Evolutionary conservation across 2,113 vertebrate genomes (phyloP), one percentile per base, ranked within the genome.

Genomic region (Dendropsophus ebraccatus): DNA sequence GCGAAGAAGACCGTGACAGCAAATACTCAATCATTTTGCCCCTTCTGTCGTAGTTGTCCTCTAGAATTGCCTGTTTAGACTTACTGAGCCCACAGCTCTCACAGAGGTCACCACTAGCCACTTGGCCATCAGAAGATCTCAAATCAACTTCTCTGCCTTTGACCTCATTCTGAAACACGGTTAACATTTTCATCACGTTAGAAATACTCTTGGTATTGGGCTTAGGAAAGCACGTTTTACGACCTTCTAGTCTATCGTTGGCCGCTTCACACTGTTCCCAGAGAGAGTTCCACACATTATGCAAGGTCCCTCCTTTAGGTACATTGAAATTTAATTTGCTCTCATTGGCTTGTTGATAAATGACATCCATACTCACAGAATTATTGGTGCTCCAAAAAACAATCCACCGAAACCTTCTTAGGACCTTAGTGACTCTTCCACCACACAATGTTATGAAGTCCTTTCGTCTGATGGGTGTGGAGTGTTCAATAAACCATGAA

Each of bases 201-300:
- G 30, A n/a, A 1, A 73, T 9, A n/a, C 28, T 73, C 25, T 72
- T 83, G 35, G 32, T 16, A 16, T 17, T 72, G 25, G 65, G 13
- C 49, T n/a, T 82, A 13, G 81, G 47, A 37, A 56, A 41, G 30
- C 81, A 70, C 2, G 13, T 14, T 54, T 13, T 37, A 50, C 4
- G 30, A 41, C 17, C n/a, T 21, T 35, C 9, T 16, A 54, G n/a
- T 54, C 5, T 72, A 56, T 83, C 81, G 32, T 83, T 73, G 2
- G 81, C 81, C 11, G 70, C 32, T 2, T 83, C 65, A 25, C 81
- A 83, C 13, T 72, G 65, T 41, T 82, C 41, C 65, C 80, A 82
- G 45, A 82, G 32, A n/a, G 80, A 82, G 62, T 25, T 37, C 80
- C 80, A 69, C 12, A 82, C 45, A 14, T 70, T 14, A 52, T 32